A percentile compares a stretch with the other conserved stretches of the same genome.
These are phyloP conservation scores for Arctocebus calabarensis DNA, from an alignment of 2,797 vertebrate species.

Conservation along the genomic window DNA sequence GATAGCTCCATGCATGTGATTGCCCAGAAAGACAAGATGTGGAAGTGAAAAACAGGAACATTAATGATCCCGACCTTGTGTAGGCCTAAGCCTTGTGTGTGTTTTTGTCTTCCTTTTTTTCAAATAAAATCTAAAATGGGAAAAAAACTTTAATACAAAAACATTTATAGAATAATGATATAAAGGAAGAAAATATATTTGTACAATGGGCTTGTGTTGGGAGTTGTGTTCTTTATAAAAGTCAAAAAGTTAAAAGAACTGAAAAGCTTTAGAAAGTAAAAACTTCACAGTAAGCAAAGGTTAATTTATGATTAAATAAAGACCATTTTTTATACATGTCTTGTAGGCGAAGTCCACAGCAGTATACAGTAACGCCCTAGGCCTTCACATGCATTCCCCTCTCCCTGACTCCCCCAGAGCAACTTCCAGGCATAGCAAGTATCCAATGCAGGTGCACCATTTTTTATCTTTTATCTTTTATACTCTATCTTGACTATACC, in stretches of 20 bases:
- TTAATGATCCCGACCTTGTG: neutral
- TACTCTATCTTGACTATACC: neutral
- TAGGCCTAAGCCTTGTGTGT: neutral
- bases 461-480: neutral
- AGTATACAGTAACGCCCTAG: neutral
- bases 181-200: neutral
- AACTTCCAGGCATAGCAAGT: neutral
- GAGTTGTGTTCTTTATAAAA: neutral
- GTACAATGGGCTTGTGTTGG: neutral
- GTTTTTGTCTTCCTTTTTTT: neutral
- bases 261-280: neutral
- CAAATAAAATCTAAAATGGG: neutral
- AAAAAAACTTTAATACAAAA: neutral
- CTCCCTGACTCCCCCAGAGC: neutral
- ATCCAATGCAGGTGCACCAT: neutral
- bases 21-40: neutral
- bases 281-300: neutral
- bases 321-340: neutral
- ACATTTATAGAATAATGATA: neutral
- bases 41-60: neutral
- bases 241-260: neutral
- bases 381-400: neutral
- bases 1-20: neutral
- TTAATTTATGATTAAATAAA: neutral
- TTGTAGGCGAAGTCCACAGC: neutral